Evolutionary conservation across 2,888 invertebrate genomes (phyloP), one percentile per base, ranked within the genome.

Genomic region (Hoplodrina blanda): DNA sequence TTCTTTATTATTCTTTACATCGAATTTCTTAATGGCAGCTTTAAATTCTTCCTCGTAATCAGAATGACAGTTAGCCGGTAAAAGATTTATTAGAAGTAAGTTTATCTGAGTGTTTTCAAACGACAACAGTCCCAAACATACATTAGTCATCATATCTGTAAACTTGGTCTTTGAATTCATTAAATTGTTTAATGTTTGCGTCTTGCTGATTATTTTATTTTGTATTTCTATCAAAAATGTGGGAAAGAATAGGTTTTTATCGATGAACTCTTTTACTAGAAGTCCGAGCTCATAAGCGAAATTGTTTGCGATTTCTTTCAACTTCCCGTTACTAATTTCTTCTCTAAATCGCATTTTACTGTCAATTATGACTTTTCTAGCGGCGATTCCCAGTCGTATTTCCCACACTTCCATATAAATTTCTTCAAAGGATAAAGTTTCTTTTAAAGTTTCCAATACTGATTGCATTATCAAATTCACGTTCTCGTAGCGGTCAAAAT

Each of bases 391-490:
- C 10, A 90, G 54, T 41, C 76, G 65, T 53, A 91, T 73, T 15
- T 83, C 70, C 91, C 89, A 91, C n/a, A 84, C 20, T n/a, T 64
- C 44, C 10, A 83, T 71, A 68, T 90, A 91, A 20, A 83, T 82
- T 59, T 87, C 82, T 49, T 86, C 66, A 11, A 80, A 44, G 7
- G 78, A 71, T 50, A 87, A 75, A 5, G 10, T 25, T 55, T 57
- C 17, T 73, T 79, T 49, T 69, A 89, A 69, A 20, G 62, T 69
- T 49, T 75, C 53, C 13, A 88, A 49, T 49, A 91, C 69, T 13
- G 53, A 63, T 49, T 86, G 83, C 68, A 89, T 80, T 49, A 91
- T 52, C 2, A 59, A 50, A 71, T 82, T 81, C 0, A 74, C 55
- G n/a, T 82, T 73, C 61, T 65, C 56, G 10, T 64, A 69, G 33